Evolutionary conservation across 2,113 vertebrate genomes (phyloP).

Genomic region (Struthidea cinerea): DNA sequence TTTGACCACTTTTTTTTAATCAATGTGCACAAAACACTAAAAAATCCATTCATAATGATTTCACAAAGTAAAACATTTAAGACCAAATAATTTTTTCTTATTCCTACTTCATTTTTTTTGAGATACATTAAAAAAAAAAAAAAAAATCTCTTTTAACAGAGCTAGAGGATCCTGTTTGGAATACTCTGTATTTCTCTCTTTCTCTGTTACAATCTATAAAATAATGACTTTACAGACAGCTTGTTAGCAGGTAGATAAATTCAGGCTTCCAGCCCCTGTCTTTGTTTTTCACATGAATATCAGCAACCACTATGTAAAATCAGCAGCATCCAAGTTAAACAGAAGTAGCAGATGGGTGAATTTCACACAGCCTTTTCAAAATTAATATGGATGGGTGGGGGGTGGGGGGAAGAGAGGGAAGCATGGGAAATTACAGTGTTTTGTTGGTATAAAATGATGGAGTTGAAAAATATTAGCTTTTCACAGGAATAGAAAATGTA

Average conservation of each 20-base stretch:
- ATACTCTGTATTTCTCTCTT: neutral
- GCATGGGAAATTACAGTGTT: slow-evolving; percentile 17
- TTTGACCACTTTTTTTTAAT: neutral
- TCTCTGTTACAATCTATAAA: neutral
- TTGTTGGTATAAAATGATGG: slow-evolving; percentile 10
- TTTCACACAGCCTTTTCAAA: slow-evolving; percentile 38
- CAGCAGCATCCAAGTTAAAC: slow-evolving; percentile 29
- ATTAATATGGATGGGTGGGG: neutral
- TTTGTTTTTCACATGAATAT: slow-evolving; percentile 34
- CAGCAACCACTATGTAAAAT: slow-evolving; percentile 18
- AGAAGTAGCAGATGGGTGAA: slow-evolving; percentile 56
- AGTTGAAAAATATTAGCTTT: slow-evolving; percentile 41
- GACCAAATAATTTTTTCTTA: neutral
- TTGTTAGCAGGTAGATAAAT: slow-evolving; percentile 11
- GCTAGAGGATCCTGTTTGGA: neutral
- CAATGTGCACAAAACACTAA: neutral
- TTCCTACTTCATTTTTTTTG: neutral
- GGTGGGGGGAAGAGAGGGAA: neutral
- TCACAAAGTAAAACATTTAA: neutral
- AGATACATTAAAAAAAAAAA: neutral
- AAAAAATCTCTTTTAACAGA: neutral
- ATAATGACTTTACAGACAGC: neutral
- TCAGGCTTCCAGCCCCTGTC: neutral
- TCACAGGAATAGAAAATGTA: slow-evolving; percentile 6
- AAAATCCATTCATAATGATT: neutral